Percentiles rank a stretch among this genome's conserved stretches.
phyloP scores from a whole-genome alignment of 2,888 invertebrate species.

The Achlya flavicornis region DNA sequence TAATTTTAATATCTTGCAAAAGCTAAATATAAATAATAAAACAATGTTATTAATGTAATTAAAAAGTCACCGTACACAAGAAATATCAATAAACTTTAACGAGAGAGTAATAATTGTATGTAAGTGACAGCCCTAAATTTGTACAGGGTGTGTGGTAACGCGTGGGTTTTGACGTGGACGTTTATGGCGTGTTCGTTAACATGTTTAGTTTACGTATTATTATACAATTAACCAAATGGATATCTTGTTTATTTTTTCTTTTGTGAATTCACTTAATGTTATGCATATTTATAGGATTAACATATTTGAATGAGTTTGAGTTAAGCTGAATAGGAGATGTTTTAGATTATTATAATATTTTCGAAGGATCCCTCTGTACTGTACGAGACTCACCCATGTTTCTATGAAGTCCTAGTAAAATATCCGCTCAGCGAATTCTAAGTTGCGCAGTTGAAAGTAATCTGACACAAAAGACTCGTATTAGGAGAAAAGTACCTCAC shows the following conservation, averaged over 20 bases:
- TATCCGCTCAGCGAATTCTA: background rate
- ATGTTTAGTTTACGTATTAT: conserved; percentile 35
- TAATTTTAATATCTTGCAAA: no score
- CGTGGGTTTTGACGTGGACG: conserved; percentile 40
- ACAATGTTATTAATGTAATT: no score
- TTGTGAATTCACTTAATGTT: background rate
- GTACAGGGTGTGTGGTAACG: conserved; percentile 41
- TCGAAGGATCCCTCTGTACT: background rate
- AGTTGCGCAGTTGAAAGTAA: background rate
- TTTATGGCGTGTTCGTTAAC: conserved; percentile 36
- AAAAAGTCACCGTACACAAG: no score
- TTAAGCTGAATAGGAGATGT: background rate
- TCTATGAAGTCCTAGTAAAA: background rate
- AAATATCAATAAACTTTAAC: no score
- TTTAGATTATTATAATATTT: background rate
- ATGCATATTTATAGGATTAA: background rate
- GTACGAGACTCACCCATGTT: background rate
- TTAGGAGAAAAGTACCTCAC: background rate
- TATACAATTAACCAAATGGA: conserved; percentile 32
- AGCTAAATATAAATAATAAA: no score
- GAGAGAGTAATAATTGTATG: no score
- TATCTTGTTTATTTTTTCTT: conserved; percentile 30
- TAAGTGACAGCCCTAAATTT: conserved; percentile 13
- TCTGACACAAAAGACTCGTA: background rate
- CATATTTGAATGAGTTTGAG: background rate